Base-by-base conservation (phyloP, 2,888 invertebrate species). In the Chironomus tentans region DNA sequence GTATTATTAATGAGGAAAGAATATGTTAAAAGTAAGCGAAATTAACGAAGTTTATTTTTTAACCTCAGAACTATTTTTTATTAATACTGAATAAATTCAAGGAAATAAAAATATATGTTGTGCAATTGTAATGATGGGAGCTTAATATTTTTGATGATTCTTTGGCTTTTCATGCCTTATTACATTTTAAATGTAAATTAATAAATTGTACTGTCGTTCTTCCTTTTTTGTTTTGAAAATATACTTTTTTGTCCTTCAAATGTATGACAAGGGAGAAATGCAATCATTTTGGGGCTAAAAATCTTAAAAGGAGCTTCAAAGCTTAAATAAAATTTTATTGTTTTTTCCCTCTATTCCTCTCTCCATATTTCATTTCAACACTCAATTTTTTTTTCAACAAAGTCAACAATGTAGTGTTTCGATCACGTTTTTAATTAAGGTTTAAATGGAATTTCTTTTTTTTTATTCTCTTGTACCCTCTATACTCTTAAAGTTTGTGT, bases 391-490 rank as follows among this genome's bases (percentile, higher is more conserved):
- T 28, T 38, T 38, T 38, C 38, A 38, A 50, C 50, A 15, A 50
- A 62, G 62, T 62, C 62, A 62, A 12, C 22, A 12, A 18, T 21
- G 18, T 21, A 62, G 62, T 62, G 62, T 62, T 22, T 62, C 21
- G 62, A 62, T 62, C 62, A 62, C 62, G 62, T 62, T 62, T 62
- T 62, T 62, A 62, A 62, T 62, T 62, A 62, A 62, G 62, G 62
- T 62, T 62, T 22, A 62, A 62, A 62, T 62, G 62, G 21, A 15
- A 12, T 62, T 62, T 62, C 12, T 62, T 22, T 12, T 18, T 21
- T 22, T 62, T 38, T 10, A 38, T 18, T 62, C 21, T 21, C 62
- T 21, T 62, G 56, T 56, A 15, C 7, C 4, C 56, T 56, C 18
- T 56, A 56, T 56, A 38, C 38, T 38, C 10, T 38, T 38, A 38